Evolutionary conservation across 2,797 vertebrate species (phyloP), one percentile per base, ranked within the genome.

Genomic region (Sebastes vulpes): DNA sequence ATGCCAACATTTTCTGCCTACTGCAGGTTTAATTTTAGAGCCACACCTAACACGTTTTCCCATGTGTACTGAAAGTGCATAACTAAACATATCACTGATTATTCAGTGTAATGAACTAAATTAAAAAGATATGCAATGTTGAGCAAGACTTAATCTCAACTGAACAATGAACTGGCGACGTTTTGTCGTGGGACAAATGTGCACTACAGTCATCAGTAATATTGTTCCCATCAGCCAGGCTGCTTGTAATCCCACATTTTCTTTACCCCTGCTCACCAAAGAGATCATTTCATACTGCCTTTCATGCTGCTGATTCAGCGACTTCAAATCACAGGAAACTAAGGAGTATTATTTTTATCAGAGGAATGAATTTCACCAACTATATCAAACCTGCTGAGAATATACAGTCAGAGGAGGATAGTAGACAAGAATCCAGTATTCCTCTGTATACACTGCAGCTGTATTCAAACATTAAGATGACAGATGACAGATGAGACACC

Each of bases 401-500:
- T 64, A n/a, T 28, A 77, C 54, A 8, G 0, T 72, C 10, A n/a
- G 31, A 73, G 11, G 18, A 42, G 25, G 57, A 68, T 2, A 8
- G 23, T 4, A 11, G 35, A 54, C 31, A 28, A 11, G n/a, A 28
- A 32, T 73, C 3, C 10, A 63, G 4, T 20, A 2, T 23, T 66
- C 7, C 7, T 0, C 7, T 57, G 3, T 28, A 9, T 29, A 57
- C 32, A 6, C 46, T 53, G 7, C 59, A 72, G 53, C 65, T 64
- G 56, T n/a, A 59, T 28, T 48, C 23, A 69, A 14, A 70, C 50
- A 48, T 76, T 14, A 63, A 72, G 42, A 46, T 46, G 32, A 57
- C 20, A 5, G 60, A 84, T 84, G 32, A 60, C 20, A 4, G 60
- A 85, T 84, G 29, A 58, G 18, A 73, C 21, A 31, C 52, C 14